Conservation (phyloP, 1,140 invertebrate species). For the Orius insidiosus region DNA sequence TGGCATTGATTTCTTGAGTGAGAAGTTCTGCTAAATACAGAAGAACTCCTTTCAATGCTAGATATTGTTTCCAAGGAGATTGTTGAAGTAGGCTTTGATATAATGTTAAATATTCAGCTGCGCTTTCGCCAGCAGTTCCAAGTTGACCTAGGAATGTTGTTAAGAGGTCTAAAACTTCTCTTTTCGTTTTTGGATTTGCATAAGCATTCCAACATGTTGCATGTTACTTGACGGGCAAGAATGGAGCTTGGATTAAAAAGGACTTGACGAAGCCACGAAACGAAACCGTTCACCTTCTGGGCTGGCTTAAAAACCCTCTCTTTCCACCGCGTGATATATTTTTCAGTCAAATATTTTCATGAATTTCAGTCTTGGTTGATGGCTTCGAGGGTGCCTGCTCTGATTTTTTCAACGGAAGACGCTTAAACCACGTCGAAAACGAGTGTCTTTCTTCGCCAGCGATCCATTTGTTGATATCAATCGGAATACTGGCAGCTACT, state of each 20-base stretch:
- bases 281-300: slow-evolving; percentile 36
- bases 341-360: slow-evolving; percentile 47
- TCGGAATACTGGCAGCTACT: slow-evolving; percentile 40
- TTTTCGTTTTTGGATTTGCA: slow-evolving; percentile 53
- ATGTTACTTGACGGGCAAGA: slow-evolving; percentile 72
- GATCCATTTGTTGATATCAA: slow-evolving; percentile 61
- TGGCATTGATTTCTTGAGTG: slow-evolving; percentile 68
- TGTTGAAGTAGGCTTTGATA: slow-evolving; percentile 73
- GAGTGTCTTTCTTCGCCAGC: slow-evolving; percentile 50
- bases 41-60: slow-evolving; percentile 73
- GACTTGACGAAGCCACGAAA: slow-evolving; percentile 73
- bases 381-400: slow-evolving; percentile 18
- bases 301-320: slow-evolving; percentile 31
- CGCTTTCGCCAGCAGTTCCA: slow-evolving; percentile 68
- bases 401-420: slow-evolving; percentile 30
- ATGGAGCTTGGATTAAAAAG: slow-evolving; percentile 82
- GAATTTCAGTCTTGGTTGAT: slow-evolving; percentile 20
- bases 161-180: slow-evolving; percentile 64
- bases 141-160: slow-evolving; percentile 77
- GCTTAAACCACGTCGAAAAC: slow-evolving; percentile 50
- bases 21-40: slow-evolving; percentile 69
- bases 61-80: slow-evolving; percentile 81
- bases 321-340: slow-evolving; percentile 51
- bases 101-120: slow-evolving; percentile 74
- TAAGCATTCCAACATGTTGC: slow-evolving; percentile 69